Evolutionary conservation across 2,888 invertebrate species (phyloP).

Genomic region (Drosophila pegasa): DNA sequence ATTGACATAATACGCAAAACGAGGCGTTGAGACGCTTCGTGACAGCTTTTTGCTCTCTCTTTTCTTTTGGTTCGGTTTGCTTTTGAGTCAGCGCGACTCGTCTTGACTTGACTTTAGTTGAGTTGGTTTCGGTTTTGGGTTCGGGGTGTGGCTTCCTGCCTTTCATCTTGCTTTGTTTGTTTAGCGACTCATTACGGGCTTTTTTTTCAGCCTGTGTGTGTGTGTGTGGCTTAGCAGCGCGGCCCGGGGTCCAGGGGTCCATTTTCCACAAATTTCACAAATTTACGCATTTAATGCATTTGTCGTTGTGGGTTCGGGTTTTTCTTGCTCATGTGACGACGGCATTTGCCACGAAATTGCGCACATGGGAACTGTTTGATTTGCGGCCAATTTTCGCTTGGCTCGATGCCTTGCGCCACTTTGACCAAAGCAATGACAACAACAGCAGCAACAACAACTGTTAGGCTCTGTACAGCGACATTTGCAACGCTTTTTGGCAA

Average conservation of each 20-base stretch:
- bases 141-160: slow-evolving; percentile 71
- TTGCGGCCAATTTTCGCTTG: slow-evolving; percentile 71
- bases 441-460: slow-evolving; percentile 48
- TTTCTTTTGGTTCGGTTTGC: slow-evolving; percentile 8
- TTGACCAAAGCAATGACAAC: slow-evolving; percentile 36
- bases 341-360: slow-evolving; percentile 67
- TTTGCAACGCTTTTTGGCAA: slow-evolving; percentile 78
- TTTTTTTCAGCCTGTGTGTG: slow-evolving; percentile 9
- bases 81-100: slow-evolving; percentile 8
- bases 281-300: slow-evolving; percentile 56
- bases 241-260: slow-evolving; percentile 1
- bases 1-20: slow-evolving; percentile 48
- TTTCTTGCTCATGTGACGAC: slow-evolving; percentile 65
- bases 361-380: slow-evolving; percentile 82
- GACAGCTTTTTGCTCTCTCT: not conserved
- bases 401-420: slow-evolving; percentile 65
- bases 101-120: slow-evolving; percentile 7
- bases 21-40: slow-evolving; percentile 11
- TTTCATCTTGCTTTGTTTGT: slow-evolving; percentile 31
- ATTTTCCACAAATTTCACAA: slow-evolving; percentile 40
- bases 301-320: slow-evolving; percentile 47
- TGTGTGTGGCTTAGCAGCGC: not conserved
- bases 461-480: slow-evolving; percentile 59
- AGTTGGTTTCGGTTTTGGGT: slow-evolving; percentile 3
- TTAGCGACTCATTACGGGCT: slow-evolving; percentile 38